Evolutionary conservation across 2,113 vertebrate species (phyloP).

Genomic region (Boleophthalmus pectinirostris): DNA sequence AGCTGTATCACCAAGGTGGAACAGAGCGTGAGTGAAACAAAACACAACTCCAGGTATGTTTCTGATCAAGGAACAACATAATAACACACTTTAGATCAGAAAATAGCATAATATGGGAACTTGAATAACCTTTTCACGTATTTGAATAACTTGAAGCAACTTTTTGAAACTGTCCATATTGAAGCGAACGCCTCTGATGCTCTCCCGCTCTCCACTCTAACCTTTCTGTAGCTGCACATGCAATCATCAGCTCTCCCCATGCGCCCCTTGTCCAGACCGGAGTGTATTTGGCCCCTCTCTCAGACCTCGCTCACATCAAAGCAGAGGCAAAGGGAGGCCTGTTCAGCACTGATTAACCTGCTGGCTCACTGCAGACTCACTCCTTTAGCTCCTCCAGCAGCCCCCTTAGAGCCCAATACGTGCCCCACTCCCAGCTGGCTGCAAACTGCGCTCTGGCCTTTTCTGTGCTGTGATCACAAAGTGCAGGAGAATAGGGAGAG

Average conservation of each 20-base stretch:
- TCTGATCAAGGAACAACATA: too few relatives aligned
- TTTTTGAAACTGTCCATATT: background rate
- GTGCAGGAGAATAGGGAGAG: background rate
- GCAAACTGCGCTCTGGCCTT: slow-evolving; percentile 31
- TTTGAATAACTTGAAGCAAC: background rate
- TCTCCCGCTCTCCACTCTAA: slow-evolving; percentile 6
- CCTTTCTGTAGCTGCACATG: slow-evolving; percentile 29
- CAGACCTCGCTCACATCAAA: slow-evolving; percentile 65
- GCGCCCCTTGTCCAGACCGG: slow-evolving; percentile 46
- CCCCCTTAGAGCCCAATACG: slow-evolving; percentile 38
- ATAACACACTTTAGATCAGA: too few relatives aligned
- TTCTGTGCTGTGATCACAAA: slow-evolving; percentile 1
- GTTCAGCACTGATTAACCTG: slow-evolving; percentile 68
- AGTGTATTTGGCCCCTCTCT: slow-evolving; percentile 51
- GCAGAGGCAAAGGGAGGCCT: slow-evolving; percentile 50
- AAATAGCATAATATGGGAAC: background rate
- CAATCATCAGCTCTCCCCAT: slow-evolving; percentile 26
- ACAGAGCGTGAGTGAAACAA: too few relatives aligned
- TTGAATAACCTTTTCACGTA: background rate
- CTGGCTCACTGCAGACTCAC: slow-evolving; percentile 44
- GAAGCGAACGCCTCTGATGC: background rate
- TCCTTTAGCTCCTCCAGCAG: slow-evolving; percentile 48
- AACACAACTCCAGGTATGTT: too few relatives aligned
- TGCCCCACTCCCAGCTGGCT: slow-evolving; percentile 41
- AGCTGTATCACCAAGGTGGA: too few relatives aligned